Evolutionary conservation across 2,113 vertebrate species (phyloP).

Genomic region (Salvelinus fontinalis): DNA sequence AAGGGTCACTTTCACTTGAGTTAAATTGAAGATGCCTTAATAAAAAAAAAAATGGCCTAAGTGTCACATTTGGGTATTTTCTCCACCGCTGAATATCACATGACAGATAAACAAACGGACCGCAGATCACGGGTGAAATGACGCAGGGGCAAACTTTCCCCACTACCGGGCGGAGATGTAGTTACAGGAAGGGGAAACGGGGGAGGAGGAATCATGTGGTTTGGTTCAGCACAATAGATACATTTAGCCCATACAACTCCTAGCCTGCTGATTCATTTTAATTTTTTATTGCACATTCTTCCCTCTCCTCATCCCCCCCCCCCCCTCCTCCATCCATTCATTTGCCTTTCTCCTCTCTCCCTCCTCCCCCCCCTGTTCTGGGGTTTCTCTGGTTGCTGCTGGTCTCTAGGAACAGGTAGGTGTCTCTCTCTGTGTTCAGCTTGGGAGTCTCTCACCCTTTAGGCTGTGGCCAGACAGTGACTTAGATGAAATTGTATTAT

Average conservation of each 20-base stretch:
- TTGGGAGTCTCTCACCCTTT: slow-evolving; percentile 30
- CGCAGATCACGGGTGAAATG: not conserved
- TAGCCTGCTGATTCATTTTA: slow-evolving; percentile 40
- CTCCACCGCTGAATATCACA: too few species aligned
- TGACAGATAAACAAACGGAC: not conserved
- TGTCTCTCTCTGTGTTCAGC: slow-evolving; percentile 50
- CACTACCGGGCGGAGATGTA: too few species aligned
- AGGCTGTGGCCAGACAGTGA: slow-evolving; percentile 24
- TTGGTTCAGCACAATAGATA: too few species aligned
- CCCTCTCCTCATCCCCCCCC: not conserved
- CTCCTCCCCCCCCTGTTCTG: too few species aligned
- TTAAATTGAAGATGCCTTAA: too few species aligned
- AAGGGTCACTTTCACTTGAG: too few species aligned
- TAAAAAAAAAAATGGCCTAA: too few species aligned
- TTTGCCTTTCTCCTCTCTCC: slow-evolving; percentile 37
- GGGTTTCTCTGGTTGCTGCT: slow-evolving; percentile 42
- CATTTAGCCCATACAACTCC: not conserved
- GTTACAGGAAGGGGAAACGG: too few species aligned
- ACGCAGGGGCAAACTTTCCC: slow-evolving; percentile 9
- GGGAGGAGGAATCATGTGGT: too few species aligned
- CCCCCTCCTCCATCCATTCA: not conserved
- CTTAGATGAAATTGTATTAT: slow-evolving; percentile 1
- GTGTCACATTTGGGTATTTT: too few species aligned
- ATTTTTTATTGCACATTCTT: slow-evolving; percentile 22
- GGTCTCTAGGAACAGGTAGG: slow-evolving; percentile 78